Percentiles rank a stretch among this genome's conserved stretches.
These are phyloP conservation scores for Alsophila aescularia DNA, from an alignment of 2,888 invertebrate species.

Conservation along the genomic window DNA sequence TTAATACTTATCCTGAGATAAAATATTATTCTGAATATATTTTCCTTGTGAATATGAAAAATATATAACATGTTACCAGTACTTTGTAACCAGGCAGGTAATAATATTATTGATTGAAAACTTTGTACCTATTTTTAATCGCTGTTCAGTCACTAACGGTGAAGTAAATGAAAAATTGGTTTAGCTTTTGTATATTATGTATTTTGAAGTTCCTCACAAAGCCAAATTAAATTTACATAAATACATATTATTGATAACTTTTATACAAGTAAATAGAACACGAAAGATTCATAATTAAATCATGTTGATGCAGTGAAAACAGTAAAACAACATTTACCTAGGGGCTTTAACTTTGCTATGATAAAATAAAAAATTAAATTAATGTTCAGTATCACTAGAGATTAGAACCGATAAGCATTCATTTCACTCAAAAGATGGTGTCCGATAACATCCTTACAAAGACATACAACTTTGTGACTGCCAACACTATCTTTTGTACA, in stretches of 20 bases:
- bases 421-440: slow-evolving; percentile 56
- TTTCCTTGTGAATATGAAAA: too few relatives aligned
- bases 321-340: slow-evolving; percentile 69
- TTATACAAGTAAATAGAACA: slow-evolving; percentile 82
- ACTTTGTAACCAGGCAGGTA: too few relatives aligned
- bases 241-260: slow-evolving; percentile 81
- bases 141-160: background rate
- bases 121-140: background rate
- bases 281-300: slow-evolving; percentile 63
- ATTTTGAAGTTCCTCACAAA: slow-evolving; percentile 83
- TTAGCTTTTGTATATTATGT: slow-evolving; percentile 82
- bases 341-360: slow-evolving; percentile 63
- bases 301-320: slow-evolving; percentile 39
- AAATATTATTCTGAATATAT: too few relatives aligned
- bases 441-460: slow-evolving; percentile 62
- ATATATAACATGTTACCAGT: too few relatives aligned
- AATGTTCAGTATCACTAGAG: slow-evolving; percentile 72
- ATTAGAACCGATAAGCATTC: slow-evolving; percentile 71
- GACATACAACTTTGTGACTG: slow-evolving; percentile 75
- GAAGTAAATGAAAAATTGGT: slow-evolving; percentile 69
- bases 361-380: slow-evolving; percentile 57
- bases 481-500: slow-evolving; percentile 78
- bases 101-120: too few relatives aligned
- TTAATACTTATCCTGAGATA: too few relatives aligned
- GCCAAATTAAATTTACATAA: slow-evolving; percentile 84